A percentile compares a stretch with the other conserved stretches of the same genome.
These are phyloP conservation scores for Lycaena phlaeas DNA, from an alignment of 2,888 invertebrate species.

Conservation along the genomic window DNA sequence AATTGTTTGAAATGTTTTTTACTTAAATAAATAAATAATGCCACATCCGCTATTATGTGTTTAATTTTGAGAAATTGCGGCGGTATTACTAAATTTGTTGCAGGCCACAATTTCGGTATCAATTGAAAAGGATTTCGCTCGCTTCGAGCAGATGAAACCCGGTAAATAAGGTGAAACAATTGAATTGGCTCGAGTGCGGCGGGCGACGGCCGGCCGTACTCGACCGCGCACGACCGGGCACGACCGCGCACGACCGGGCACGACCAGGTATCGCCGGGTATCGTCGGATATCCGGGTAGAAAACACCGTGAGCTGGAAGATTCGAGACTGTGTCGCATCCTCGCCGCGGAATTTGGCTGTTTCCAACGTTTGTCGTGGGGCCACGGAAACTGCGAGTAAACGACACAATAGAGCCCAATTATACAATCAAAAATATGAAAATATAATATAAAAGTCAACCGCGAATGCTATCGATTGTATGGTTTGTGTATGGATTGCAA, in stretches of 20 bases:
- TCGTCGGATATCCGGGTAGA: background rate
- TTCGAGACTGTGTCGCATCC: slow-evolving; percentile 4
- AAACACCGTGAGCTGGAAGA: slow-evolving; percentile 2
- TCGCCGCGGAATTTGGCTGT: slow-evolving; percentile 1
- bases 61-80: background rate
- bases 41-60: no score
- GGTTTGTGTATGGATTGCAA: no score
- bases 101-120: background rate
- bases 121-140: background rate
- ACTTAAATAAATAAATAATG: no score
- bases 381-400: background rate
- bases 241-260: background rate
- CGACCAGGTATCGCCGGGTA: background rate
- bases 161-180: slow-evolving; percentile 1
- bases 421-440: no score
- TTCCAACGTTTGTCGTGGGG: background rate
- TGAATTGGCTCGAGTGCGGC: background rate
- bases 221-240: background rate
- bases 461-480: no score
- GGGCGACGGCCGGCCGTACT: background rate
- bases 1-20: no score
- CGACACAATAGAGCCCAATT: no score
- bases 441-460: no score
- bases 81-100: background rate
- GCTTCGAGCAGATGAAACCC: background rate